Percentiles rank a stretch among this genome's conserved stretches.
Conservation (phyloP, 92 coral and sea anemone genomes). For the Zoanthus sociatus region DNA sequence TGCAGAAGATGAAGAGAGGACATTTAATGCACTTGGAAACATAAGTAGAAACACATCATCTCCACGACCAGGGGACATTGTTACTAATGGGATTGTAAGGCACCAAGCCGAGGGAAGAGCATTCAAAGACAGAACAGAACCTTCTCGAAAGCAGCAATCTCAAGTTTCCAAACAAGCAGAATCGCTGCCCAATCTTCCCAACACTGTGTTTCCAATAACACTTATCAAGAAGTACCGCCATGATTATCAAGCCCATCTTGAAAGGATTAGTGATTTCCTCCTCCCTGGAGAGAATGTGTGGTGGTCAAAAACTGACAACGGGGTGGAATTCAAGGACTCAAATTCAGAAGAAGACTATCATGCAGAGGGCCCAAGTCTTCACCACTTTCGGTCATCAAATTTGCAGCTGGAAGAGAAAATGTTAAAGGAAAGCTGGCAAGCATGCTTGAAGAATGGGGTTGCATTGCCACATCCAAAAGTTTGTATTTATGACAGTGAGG, state of each 20-base stretch:
- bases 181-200: slow-evolving; percentile 25
- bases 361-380: slow-evolving; percentile 41
- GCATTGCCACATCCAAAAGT: slow-evolving; percentile 44
- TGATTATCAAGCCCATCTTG: slow-evolving; percentile 47
- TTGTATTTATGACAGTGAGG: slow-evolving; percentile 22
- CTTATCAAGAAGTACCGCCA: slow-evolving; percentile 8
- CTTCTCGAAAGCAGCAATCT: slow-evolving; percentile 33
- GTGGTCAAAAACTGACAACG: slow-evolving; percentile 27
- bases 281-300: slow-evolving; percentile 49
- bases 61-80: slow-evolving; percentile 33
- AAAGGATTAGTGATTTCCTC: slow-evolving; percentile 47
- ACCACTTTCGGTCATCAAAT: slow-evolving; percentile 49
- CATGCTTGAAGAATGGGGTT: slow-evolving; percentile 34
- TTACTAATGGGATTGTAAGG: slow-evolving; percentile 38
- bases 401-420: slow-evolving; percentile 40
- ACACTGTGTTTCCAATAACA: slow-evolving; percentile 23
- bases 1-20: slow-evolving; percentile 47
- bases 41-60: slow-evolving; percentile 45
- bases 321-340: slow-evolving; percentile 38
- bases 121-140: slow-evolving; percentile 17
- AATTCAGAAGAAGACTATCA: slow-evolving; percentile 11
- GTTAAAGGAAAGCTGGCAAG: slow-evolving; percentile 37
- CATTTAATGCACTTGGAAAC: slow-evolving; percentile 32
- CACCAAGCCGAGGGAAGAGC: slow-evolving; percentile 41
- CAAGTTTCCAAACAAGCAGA: slow-evolving; percentile 42